A percentile compares a stretch with the other conserved stretches of the same genome.
These are phyloP conservation scores for Neoascia interrupta DNA, from an alignment of 2,888 invertebrate genomes.

Conservation along the genomic window DNA sequence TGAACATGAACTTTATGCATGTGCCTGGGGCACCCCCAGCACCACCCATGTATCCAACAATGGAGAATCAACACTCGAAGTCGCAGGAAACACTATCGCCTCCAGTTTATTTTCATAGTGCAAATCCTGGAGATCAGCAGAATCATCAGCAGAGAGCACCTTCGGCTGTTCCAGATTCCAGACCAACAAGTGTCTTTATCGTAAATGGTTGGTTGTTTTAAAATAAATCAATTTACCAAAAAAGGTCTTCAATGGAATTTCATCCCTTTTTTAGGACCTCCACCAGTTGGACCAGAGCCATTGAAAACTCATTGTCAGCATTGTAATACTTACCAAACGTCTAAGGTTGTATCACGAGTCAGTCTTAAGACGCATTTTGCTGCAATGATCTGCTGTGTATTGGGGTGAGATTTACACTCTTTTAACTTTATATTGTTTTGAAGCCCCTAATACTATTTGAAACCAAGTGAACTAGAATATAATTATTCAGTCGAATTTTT, in stretches of 20 bases:
- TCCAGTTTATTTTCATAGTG: too few species aligned
- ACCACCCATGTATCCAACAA: slow-evolving; percentile 38
- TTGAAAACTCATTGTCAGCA: slow-evolving; percentile 69
- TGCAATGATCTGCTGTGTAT: slow-evolving; percentile 70
- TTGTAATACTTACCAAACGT: slow-evolving; percentile 63
- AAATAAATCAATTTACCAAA: too few species aligned
- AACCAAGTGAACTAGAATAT: too few species aligned
- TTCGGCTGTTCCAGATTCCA: slow-evolving; percentile 5
- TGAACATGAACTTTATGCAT: slow-evolving; percentile 1
- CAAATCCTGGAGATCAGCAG: neutral
- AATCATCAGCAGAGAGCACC: neutral
- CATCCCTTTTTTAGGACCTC: neutral
- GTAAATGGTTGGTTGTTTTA: slow-evolving; percentile 33
- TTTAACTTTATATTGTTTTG: too few species aligned
- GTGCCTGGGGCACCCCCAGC: slow-evolving; percentile 27
- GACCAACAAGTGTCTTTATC: slow-evolving; percentile 22
- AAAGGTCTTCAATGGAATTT: too few species aligned
- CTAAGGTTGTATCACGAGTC: slow-evolving; percentile 67
- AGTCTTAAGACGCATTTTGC: slow-evolving; percentile 70
- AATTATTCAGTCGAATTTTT: too few species aligned
- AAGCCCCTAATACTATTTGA: too few species aligned
- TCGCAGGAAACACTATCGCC: too few species aligned
- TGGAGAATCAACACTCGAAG: neutral
- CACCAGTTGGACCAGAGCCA: slow-evolving; percentile 68
- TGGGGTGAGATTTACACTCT: slow-evolving; percentile 70